Percentiles rank a stretch among this genome's conserved stretches.
phyloP scores from a whole-genome alignment of 2,113 vertebrate species.

The Tragelaphus scriptus region DNA sequence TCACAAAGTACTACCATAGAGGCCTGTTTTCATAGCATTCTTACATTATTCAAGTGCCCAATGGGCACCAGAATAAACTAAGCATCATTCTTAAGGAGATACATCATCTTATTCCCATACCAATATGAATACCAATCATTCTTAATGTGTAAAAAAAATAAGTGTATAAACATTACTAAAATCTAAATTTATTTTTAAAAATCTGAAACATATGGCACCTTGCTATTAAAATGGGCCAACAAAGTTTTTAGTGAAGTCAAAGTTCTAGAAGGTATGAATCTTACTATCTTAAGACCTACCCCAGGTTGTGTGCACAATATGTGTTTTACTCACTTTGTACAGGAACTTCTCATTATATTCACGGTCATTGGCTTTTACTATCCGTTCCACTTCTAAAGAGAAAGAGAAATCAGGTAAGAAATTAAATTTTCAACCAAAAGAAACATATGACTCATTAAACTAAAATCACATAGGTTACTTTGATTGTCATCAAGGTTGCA shows the following conservation, averaged over 20 bases:
- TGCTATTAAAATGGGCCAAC: background rate
- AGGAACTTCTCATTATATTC: conserved; percentile 88
- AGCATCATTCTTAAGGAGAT: background rate
- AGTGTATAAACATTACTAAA: background rate
- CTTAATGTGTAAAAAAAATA: background rate
- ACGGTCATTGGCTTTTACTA: conserved; percentile 87
- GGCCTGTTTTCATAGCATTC: background rate
- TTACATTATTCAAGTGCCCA: background rate
- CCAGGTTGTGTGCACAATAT: rapidly evolving
- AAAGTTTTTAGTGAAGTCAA: background rate
- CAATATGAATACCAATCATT: background rate
- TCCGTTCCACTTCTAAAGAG: conserved; percentile 86
- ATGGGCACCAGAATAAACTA: background rate
- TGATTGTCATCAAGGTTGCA: conserved; percentile 26
- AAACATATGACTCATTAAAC: conserved; percentile 38
- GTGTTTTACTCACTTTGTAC: conserved; percentile 85
- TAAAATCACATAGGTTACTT: conserved; percentile 22
- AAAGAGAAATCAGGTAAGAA: conserved; percentile 45
- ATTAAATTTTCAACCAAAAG: conserved; percentile 20
- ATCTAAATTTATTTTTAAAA: background rate
- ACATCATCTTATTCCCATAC: background rate
- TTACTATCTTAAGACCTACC: background rate
- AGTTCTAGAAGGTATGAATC: background rate
- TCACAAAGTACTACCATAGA: background rate
- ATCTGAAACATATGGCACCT: background rate